Base-by-base conservation (phyloP, 2,113 vertebrate genomes). In the Lutjanus erythropterus region DNA sequence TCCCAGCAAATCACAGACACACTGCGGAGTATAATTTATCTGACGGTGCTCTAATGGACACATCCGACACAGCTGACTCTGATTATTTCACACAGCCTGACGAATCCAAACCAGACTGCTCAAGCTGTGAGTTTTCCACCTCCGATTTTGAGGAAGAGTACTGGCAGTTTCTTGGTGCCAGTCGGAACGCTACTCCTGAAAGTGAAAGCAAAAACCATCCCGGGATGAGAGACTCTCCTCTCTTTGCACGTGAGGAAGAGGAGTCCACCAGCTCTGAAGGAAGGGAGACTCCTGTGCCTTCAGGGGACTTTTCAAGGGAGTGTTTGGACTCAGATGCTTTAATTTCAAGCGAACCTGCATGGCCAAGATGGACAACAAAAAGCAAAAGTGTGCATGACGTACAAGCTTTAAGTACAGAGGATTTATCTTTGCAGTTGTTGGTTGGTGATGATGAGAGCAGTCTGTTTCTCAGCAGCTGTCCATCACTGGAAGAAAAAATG, bases 101-200 rank as follows among this genome's bases (percentile, higher is more conserved):
- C 1, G 94, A 95, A 37, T 91, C 87, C 37, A 95, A 93, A 75
- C 91, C 83, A 8, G 93, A 91, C 58, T 42, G 68, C 31, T 94
- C 92, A 4, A 92, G 93, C 69, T 94, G 91, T 12, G 93, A 95
- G 19, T 86, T 95, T 56, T 94, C 93, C 41, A 78, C 80, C n/a
- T 91, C 93, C 0, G 94, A 95, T 87, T 92, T 91, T 70, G 94
- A 96, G 42, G 94, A 95, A 18, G 94, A 95, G 29, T 87, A 85
- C 80, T 86, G 76, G 67, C 92, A 91, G 49, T 85, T 80, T 61
- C 27, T 88, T 23, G 76, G 78, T 1, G 3, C 72, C 39, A 93
- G 91, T 25, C 61, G 71, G 73, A 84, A 89, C 71, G 15, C 86
- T 1, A 93, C 83, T 62, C 85, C 92, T 59, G 93, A 93, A 16